phyloP scores from a whole-genome alignment of 2,888 invertebrate species.

The Adelphocoris suturalis region DNA sequence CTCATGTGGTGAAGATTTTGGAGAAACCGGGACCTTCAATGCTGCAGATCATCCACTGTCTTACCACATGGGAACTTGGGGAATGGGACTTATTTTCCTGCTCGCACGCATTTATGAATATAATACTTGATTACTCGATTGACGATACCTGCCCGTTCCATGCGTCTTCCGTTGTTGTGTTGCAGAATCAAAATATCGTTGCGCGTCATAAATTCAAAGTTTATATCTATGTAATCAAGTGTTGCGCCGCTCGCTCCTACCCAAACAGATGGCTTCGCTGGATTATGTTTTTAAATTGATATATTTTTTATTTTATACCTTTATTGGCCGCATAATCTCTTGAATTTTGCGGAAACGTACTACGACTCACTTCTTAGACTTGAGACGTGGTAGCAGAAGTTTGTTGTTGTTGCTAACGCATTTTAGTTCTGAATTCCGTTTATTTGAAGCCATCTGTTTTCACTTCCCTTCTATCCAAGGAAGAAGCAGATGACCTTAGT shows the following conservation, averaged over 20 bases:
- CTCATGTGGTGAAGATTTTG: slow-evolving; percentile 39
- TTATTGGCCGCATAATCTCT: neutral
- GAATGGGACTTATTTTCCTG: slow-evolving; percentile 31
- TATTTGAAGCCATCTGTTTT: slow-evolving; percentile 51
- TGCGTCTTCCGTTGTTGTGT: neutral
- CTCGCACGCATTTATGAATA: slow-evolving; percentile 52
- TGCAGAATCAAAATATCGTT: neutral
- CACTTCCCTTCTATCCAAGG: slow-evolving; percentile 34
- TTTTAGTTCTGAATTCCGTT: slow-evolving; percentile 4
- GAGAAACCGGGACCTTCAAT: neutral
- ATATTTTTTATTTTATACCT: neutral
- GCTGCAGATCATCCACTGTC: slow-evolving; percentile 1
- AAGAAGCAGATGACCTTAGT: slow-evolving; percentile 57
- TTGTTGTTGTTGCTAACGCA: neutral
- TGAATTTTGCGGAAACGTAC: neutral
- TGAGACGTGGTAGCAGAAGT: neutral
- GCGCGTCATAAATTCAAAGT: slow-evolving; percentile 27
- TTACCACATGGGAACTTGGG: slow-evolving; percentile 37
- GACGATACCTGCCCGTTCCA: neutral
- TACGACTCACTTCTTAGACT: neutral
- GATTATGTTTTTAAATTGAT: neutral
- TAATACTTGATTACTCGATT: slow-evolving; percentile 48
- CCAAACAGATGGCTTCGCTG: slow-evolving; percentile 60
- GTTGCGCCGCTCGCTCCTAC: slow-evolving; percentile 67
- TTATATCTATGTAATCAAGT: slow-evolving; percentile 54